phyloP scores from a whole-genome alignment of 2,113 vertebrate genomes.

The Siphamia tubifer region DNA sequence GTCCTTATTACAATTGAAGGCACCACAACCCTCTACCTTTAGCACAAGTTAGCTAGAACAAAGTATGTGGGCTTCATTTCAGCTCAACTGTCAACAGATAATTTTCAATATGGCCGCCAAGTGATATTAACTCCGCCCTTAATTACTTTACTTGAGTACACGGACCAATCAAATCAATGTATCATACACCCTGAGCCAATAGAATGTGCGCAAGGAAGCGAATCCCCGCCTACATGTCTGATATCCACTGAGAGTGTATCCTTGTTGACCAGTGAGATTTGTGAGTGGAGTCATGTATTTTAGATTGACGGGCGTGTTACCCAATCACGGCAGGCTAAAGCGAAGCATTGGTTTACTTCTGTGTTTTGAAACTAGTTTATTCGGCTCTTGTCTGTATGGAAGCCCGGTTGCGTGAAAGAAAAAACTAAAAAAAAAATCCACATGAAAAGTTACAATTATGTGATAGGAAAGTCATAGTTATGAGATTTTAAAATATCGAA shows the following conservation, averaged over 20 bases:
- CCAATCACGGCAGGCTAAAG: conserved; percentile 26
- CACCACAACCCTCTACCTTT: background rate
- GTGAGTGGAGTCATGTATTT: background rate
- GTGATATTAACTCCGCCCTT: conserved; percentile 72
- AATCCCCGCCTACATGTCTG: background rate
- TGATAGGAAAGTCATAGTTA: no score
- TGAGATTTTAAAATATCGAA: no score
- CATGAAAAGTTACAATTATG: no score
- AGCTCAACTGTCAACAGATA: conserved; percentile 78
- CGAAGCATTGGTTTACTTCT: background rate
- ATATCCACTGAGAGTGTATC: background rate
- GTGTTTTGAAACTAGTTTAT: no score
- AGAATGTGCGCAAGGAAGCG: background rate
- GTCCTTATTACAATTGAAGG: background rate
- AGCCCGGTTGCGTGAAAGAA: no score
- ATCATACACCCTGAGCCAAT: conserved; percentile 50
- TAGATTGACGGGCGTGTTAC: conserved; percentile 23
- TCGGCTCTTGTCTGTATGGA: no score
- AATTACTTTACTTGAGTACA: conserved; percentile 29
- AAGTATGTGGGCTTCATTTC: conserved; percentile 48
- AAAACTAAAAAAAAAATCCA: no score
- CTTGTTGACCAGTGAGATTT: conserved; percentile 41
- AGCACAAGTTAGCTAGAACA: conserved; percentile 13
- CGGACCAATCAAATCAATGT: conserved; percentile 59
- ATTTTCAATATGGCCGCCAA: conserved; percentile 85